Percentiles rank a stretch among this genome's conserved stretches.
phyloP scores from a whole-genome alignment of 2,113 vertebrate species.

The Actenoides hombroni region DNA sequence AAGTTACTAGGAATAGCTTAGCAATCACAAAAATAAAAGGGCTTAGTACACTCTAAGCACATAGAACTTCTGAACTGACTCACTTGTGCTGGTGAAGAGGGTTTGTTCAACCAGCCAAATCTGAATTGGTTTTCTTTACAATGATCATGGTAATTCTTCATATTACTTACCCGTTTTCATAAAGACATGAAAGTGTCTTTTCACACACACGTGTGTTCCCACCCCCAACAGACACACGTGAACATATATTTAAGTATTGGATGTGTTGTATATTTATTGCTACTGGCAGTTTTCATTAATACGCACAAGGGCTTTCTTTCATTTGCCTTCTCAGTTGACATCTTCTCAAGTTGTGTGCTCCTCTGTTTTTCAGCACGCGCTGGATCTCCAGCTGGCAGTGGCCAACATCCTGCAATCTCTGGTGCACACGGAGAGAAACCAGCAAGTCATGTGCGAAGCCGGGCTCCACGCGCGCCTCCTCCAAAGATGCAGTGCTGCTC shows the following conservation, averaged over 20 bases:
- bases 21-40: background rate
- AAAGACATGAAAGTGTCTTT: background rate
- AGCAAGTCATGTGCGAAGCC: constrained; percentile 94
- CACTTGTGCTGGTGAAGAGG: background rate
- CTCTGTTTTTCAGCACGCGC: constrained; percentile 81
- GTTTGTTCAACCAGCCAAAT: background rate
- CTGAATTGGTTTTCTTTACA: background rate
- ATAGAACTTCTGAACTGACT: background rate
- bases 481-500: constrained; percentile 89
- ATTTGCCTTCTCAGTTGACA: background rate
- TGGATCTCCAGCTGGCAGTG: constrained; percentile 94
- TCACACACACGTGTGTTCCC: rapidly evolving
- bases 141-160: background rate
- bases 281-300: background rate
- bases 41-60: background rate
- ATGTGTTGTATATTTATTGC: background rate
- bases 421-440: constrained; percentile 93
- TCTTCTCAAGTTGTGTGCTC: background rate
- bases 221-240: too few species aligned
- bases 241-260: background rate
- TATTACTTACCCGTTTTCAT: background rate
- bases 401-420: constrained; percentile 93
- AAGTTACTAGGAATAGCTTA: background rate
- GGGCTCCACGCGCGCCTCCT: constrained; percentile 90
- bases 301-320: background rate